phyloP scores from a whole-genome alignment of 2,113 vertebrate species.

The Bungarus multicinctus region DNA sequence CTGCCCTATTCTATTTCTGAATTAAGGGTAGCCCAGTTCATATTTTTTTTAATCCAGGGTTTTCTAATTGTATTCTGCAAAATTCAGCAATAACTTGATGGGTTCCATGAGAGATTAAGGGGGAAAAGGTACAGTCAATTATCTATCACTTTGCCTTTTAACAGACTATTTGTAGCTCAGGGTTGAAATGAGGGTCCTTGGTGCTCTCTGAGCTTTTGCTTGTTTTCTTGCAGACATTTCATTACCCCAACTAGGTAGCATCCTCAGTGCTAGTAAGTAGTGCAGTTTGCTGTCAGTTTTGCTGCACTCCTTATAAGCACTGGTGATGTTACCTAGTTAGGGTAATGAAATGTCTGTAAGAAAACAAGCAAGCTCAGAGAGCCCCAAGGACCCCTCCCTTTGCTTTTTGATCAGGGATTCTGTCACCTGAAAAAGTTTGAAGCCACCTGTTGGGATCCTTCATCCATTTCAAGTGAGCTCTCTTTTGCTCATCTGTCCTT shows the following conservation, averaged over 20 bases:
- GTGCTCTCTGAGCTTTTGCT: too few species aligned
- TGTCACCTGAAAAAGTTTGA: neutral
- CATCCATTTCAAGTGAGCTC: slow-evolving; percentile 17
- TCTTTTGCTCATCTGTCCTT: neutral
- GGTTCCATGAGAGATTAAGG: neutral
- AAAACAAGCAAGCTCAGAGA: too few species aligned
- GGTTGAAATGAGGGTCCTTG: too few species aligned
- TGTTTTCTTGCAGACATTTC: too few species aligned
- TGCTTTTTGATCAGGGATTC: neutral
- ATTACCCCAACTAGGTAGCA: too few species aligned
- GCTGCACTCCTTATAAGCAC: too few species aligned
- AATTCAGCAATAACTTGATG: neutral
- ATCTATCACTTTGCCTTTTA: neutral
- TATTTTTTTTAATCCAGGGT: neutral
- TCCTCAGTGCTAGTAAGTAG: too few species aligned
- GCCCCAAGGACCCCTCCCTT: neutral
- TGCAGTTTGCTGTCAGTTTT: too few species aligned
- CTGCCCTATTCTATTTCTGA: neutral
- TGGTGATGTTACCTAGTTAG: too few species aligned
- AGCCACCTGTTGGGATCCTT: neutral
- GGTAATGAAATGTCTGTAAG: too few species aligned
- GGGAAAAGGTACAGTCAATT: neutral
- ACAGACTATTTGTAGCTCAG: too few species aligned
- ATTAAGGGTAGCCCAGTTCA: neutral
- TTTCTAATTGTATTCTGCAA: neutral